Base-by-base conservation (phyloP, 2,888 invertebrate species). In the Phortica magna region DNA sequence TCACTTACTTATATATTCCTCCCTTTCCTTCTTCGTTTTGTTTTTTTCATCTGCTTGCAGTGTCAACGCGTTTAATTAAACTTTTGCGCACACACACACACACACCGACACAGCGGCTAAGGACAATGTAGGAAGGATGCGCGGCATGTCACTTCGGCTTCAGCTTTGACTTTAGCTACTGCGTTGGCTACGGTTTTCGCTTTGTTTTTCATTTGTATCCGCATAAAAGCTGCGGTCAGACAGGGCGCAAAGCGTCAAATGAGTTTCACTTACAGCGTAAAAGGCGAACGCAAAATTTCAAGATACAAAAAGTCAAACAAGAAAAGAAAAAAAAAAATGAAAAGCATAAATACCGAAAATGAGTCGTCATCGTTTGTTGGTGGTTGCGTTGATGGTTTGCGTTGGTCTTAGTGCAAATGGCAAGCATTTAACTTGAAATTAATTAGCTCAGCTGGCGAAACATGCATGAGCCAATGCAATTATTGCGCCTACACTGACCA, bases 1-100 rank as follows among this genome's bases (percentile, higher is more conserved):
- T 83, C 75, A 68, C 79, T 77, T 82, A 75, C 78, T 78, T 75
- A 73, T 9, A 53, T 55, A 71, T 78, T 59, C 75, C 42, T 65
- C 10, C 57, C 17, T 59, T 76, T 43, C 59, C 65, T 53, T 48
- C 59, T 22, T 68, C 70, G 67, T 42, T 19, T 67, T 77, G 75
- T 76, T 75, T 77, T 64, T 70, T 79, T 73, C 73, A 71, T 76
- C 55, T 71, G 75, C 75, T 74, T 17, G 41, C 65, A 41, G 39
- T 65, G 65, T 65, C 65, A 65, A 41, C 65, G 65, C 65, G 65
- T 65, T 65, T 65, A 65, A 65, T 65, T 65, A 65, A 65, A 65
- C 65, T 65, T 65, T 65, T 39, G 48, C 48, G 9, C 48, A 48
- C 48, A 48, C 9, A 12, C 9, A 48, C 48, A 48, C 31, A 31